Conservation (phyloP, 2,797 vertebrate genomes). For the Tragelaphus eurycerus region DNA sequence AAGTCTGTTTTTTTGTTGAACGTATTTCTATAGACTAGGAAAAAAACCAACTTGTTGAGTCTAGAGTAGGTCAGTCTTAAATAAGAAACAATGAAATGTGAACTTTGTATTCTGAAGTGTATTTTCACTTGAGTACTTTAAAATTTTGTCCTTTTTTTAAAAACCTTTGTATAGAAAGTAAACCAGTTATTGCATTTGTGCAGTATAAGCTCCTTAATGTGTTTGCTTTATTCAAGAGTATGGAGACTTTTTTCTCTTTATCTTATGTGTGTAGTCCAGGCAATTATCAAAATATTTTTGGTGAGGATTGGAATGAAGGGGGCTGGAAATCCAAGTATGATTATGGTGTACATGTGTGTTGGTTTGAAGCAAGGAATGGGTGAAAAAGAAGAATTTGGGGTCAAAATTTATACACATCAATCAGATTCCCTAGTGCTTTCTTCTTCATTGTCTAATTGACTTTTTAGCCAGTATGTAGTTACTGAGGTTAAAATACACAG, state of each 20-base stretch:
- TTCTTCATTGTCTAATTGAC: neutral
- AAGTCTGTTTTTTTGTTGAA: conserved; percentile 43
- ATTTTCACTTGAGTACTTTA: conserved; percentile 6
- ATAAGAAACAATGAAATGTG: conserved; percentile 44
- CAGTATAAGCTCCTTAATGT: neutral
- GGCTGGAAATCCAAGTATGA: neutral
- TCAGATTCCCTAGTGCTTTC: neutral
- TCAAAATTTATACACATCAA: neutral
- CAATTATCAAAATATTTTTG: conserved; percentile 12
- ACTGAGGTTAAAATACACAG: neutral
- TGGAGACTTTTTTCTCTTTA: neutral
- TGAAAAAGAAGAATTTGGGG: conserved; percentile 23
- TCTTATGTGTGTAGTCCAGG: neutral
- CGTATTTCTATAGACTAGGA: neutral
- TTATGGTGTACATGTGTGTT: neutral
- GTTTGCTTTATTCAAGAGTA: neutral
- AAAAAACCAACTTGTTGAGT: neutral
- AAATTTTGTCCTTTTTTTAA: neutral
- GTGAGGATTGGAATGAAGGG: neutral
- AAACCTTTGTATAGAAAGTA: neutral
- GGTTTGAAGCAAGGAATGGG: neutral
- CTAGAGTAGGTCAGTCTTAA: neutral
- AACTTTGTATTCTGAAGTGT: conserved; percentile 45
- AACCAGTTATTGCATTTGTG: neutral
- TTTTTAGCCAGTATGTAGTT: conserved; percentile 27